Conservation (phyloP, 2,797 vertebrate genomes). For the Clamator glandarius region DNA sequence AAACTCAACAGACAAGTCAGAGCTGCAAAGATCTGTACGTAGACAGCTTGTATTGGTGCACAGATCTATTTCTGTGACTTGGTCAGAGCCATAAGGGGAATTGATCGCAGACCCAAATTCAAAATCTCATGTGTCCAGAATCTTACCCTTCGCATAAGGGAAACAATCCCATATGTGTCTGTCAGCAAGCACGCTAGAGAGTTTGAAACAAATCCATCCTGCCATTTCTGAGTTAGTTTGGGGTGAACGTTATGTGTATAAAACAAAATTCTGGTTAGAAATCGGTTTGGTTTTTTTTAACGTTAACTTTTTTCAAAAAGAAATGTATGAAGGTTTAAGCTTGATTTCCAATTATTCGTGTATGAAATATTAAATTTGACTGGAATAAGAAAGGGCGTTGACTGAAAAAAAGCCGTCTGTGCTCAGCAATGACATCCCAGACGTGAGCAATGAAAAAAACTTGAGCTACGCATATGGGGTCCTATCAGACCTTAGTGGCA, state of each 20-base stretch:
- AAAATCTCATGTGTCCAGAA: background rate
- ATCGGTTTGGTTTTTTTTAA: background rate
- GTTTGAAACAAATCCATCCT: slow-evolving; percentile 39
- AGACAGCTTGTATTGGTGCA: background rate
- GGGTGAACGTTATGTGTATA: background rate
- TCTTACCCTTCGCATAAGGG: background rate
- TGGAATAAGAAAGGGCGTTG: background rate
- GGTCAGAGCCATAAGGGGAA: no score
- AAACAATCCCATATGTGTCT: slow-evolving; percentile 23
- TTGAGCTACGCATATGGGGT: background rate
- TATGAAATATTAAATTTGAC: background rate
- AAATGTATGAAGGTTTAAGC: background rate
- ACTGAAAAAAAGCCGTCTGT: background rate
- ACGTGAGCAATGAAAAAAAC: fast-evolving
- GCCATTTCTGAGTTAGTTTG: slow-evolving; percentile 12
- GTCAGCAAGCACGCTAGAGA: background rate
- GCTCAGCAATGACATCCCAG: background rate
- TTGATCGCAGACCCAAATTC: background rate
- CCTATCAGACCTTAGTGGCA: background rate
- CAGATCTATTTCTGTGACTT: background rate
- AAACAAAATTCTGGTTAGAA: background rate
- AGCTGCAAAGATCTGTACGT: fast-evolving
- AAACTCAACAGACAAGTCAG: background rate
- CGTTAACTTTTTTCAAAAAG: background rate
- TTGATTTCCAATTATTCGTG: background rate